These are phyloP conservation scores for Circaetus cinerascens DNA, from an alignment of 2,113 vertebrate species.

Conservation along the genomic window DNA sequence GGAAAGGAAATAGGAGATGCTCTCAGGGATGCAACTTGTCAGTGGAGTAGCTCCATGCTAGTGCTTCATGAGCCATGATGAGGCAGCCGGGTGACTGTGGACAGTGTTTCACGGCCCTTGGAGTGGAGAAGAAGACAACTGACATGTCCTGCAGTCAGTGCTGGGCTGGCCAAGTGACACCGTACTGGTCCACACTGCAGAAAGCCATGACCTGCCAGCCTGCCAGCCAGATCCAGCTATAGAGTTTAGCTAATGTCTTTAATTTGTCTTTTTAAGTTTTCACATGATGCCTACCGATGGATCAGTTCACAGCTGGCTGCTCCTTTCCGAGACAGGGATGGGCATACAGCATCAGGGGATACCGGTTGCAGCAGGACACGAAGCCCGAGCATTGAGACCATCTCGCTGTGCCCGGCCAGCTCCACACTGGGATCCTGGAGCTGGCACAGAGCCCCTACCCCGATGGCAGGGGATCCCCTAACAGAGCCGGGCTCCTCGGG, in stretches of 20 bases:
- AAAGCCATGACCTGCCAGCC: not conserved
- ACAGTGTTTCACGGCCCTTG: not conserved
- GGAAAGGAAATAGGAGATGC: not conserved
- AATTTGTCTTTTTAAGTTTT: not conserved
- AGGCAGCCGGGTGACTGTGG: not conserved
- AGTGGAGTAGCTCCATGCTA: not conserved
- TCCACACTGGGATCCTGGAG: not conserved
- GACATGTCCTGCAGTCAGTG: not conserved
- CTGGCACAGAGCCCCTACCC: not conserved
- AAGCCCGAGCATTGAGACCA: not conserved
- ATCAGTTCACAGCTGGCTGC: not conserved
- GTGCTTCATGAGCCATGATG: rapidly evolving
- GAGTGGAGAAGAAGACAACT: not conserved
- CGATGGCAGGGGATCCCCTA: not conserved
- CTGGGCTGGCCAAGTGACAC: not conserved
- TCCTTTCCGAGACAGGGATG: not conserved
- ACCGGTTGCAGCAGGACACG: not conserved
- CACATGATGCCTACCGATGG: not conserved
- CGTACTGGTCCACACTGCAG: rapidly evolving
- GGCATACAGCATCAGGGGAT: not conserved
- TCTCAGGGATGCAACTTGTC: not conserved
- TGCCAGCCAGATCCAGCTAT: not conserved
- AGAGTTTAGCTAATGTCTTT: not conserved
- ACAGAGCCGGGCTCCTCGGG: not conserved
- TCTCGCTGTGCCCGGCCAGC: not conserved